These are phyloP conservation scores for Catonia carolina DNA, from an alignment of 2,888 invertebrate species.

Conservation along the genomic window DNA sequence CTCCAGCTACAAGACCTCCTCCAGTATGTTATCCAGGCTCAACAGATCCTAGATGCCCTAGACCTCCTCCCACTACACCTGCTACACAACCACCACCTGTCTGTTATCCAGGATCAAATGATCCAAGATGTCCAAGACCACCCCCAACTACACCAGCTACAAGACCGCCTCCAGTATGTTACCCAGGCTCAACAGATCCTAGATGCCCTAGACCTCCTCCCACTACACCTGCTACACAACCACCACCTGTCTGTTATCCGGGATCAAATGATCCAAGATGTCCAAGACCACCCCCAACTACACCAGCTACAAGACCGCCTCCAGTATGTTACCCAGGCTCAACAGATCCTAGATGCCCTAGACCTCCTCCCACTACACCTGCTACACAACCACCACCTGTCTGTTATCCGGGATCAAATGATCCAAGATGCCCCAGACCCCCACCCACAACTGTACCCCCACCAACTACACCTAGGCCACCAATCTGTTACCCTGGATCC, in stretches of 20 bases:
- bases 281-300: slow-evolving; percentile 33
- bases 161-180: slow-evolving; percentile 32
- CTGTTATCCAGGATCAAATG: slow-evolving; percentile 37
- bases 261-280: slow-evolving; percentile 38
- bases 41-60: slow-evolving; percentile 42
- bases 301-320: slow-evolving; percentile 14
- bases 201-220: slow-evolving; percentile 23
- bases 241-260: slow-evolving; percentile 34
- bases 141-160: slow-evolving; percentile 23
- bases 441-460: slow-evolving; percentile 33
- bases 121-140: slow-evolving; percentile 38
- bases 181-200: slow-evolving; percentile 29
- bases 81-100: slow-evolving; percentile 27
- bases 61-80: slow-evolving; percentile 27
- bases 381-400: slow-evolving; percentile 24
- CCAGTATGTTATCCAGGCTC: slow-evolving; percentile 40
- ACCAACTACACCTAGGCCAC: slow-evolving; percentile 32
- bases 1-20: slow-evolving; percentile 24
- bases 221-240: slow-evolving; percentile 20
- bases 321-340: slow-evolving; percentile 40
- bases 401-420: slow-evolving; percentile 37
- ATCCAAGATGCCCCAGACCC: slow-evolving; percentile 37
- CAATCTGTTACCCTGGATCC: slow-evolving; percentile 40
- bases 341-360: slow-evolving; percentile 36
- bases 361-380: slow-evolving; percentile 28